Conservation (phyloP, 2,797 vertebrate species). For the Schizopygopsis malacanthus region DNA sequence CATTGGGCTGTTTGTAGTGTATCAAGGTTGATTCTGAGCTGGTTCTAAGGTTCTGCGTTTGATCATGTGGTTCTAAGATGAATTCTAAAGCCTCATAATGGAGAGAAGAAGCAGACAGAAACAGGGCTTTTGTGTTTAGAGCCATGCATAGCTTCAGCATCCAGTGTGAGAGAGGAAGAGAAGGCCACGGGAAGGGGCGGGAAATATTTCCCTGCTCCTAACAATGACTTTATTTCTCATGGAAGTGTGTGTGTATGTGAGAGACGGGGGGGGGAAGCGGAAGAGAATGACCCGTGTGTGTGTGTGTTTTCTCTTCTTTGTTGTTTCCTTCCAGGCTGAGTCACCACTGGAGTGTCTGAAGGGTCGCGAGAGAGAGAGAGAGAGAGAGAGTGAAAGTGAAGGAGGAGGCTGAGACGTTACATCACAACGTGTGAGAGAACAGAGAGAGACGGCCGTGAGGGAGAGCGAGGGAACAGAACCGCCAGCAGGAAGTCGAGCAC, state of each 20-base stretch:
- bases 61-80: neutral
- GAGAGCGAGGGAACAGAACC: slow-evolving; percentile 44
- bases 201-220: slow-evolving; percentile 69
- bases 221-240: slow-evolving; percentile 74
- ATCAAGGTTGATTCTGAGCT: neutral
- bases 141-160: slow-evolving; percentile 21
- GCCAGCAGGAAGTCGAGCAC: slow-evolving; percentile 66
- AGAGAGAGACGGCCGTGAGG: neutral
- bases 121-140: neutral
- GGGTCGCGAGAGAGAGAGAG: slow-evolving; percentile 45
- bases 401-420: slow-evolving; percentile 41
- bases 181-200: slow-evolving; percentile 65
- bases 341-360: slow-evolving; percentile 56
- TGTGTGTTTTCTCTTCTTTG: slow-evolving; percentile 49
- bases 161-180: slow-evolving; percentile 57
- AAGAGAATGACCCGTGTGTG: slow-evolving; percentile 50
- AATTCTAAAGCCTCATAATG: neutral
- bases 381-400: slow-evolving; percentile 29
- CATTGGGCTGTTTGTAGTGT: neutral
- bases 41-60: neutral
- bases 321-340: slow-evolving; percentile 64
- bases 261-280: slow-evolving; percentile 38
- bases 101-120: neutral
- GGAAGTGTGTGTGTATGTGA: slow-evolving; percentile 55
- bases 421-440: slow-evolving; percentile 40